A percentile compares a stretch with the other conserved stretches of the same genome.
Evolutionary conservation across 2,113 vertebrate species (phyloP).

Genomic region (Pimephales promelas): DNA sequence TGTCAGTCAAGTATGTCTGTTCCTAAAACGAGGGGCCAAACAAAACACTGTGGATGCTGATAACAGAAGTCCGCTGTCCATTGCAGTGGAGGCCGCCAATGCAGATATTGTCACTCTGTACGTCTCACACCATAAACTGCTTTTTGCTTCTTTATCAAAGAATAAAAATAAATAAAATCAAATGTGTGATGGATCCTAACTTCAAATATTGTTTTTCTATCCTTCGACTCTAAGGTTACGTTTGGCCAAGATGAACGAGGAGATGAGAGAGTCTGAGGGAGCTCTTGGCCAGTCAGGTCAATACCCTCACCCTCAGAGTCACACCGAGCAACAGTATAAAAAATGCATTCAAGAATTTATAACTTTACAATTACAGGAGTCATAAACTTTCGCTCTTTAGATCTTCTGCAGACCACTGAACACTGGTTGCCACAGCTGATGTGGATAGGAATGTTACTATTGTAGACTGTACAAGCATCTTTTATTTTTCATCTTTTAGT

Average conservation of each 20-base stretch:
- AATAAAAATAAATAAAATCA: background rate
- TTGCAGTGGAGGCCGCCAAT: slow-evolving; percentile 48
- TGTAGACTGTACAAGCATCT: background rate
- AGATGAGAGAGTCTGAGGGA: slow-evolving; percentile 87
- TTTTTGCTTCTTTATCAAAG: background rate
- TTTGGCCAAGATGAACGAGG: slow-evolving; percentile 87
- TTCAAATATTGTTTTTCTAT: background rate
- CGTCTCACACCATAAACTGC: background rate
- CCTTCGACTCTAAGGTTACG: slow-evolving; percentile 74
- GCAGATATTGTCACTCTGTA: slow-evolving; percentile 53
- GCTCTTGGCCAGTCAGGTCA: slow-evolving; percentile 85
- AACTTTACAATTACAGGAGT: slow-evolving; percentile 79
- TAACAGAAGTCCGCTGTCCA: slow-evolving; percentile 40
- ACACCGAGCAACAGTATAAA: slow-evolving; percentile 85
- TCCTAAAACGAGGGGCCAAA: slow-evolving; percentile 47
- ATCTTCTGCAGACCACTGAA: too few species aligned
- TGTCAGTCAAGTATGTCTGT: slow-evolving; percentile 47
- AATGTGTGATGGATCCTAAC: background rate
- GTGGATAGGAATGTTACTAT: background rate
- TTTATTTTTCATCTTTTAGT: background rate
- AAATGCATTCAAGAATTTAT: slow-evolving; percentile 87
- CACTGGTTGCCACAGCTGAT: background rate
- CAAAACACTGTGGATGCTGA: slow-evolving; percentile 35
- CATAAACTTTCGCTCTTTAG: slow-evolving; percentile 58
- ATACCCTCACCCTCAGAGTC: slow-evolving; percentile 78